Conservation (phyloP, 2,797 vertebrate genomes). For the Melanotaenia parkinsoni region DNA sequence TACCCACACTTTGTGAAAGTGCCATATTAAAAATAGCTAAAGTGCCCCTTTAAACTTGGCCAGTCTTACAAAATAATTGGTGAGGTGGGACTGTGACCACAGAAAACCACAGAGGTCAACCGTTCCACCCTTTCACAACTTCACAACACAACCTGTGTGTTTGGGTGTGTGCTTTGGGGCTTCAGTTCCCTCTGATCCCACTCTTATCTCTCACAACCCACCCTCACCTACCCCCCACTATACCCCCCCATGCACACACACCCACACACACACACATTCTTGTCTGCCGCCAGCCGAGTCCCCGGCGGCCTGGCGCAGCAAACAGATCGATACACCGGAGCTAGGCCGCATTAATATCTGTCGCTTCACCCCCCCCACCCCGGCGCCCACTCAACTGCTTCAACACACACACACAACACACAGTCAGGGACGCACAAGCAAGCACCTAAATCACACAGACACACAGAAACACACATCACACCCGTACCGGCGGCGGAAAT, state of each 20-base stretch:
- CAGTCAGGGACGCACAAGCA: slow-evolving; percentile 49
- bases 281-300: slow-evolving; percentile 83
- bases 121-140: slow-evolving; percentile 53
- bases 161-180: slow-evolving; percentile 47
- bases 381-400: slow-evolving; percentile 79
- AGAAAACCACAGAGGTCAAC: slow-evolving; percentile 71
- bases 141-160: slow-evolving; percentile 44
- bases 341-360: slow-evolving; percentile 87
- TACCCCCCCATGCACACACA: not conserved
- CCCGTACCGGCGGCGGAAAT: slow-evolving; percentile 83
- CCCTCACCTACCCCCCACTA: slow-evolving; percentile 2
- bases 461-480: slow-evolving; percentile 77
- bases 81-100: slow-evolving; percentile 56
- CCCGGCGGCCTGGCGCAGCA: slow-evolving; percentile 84
- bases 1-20: slow-evolving; percentile 43
- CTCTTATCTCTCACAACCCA: slow-evolving; percentile 70
- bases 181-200: slow-evolving; percentile 74
- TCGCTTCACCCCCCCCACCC: slow-evolving; percentile 77
- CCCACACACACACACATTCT: slow-evolving; percentile 64
- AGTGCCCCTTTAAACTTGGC: slow-evolving; percentile 46
- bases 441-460: slow-evolving; percentile 73
- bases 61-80: slow-evolving; percentile 64
- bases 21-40: slow-evolving; percentile 44
- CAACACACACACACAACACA: slow-evolving; percentile 55
- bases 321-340: slow-evolving; percentile 88